Percentiles rank a stretch among this genome's conserved stretches.
Conservation (phyloP, 2,797 vertebrate genomes). For the Serranus cabrilla region DNA sequence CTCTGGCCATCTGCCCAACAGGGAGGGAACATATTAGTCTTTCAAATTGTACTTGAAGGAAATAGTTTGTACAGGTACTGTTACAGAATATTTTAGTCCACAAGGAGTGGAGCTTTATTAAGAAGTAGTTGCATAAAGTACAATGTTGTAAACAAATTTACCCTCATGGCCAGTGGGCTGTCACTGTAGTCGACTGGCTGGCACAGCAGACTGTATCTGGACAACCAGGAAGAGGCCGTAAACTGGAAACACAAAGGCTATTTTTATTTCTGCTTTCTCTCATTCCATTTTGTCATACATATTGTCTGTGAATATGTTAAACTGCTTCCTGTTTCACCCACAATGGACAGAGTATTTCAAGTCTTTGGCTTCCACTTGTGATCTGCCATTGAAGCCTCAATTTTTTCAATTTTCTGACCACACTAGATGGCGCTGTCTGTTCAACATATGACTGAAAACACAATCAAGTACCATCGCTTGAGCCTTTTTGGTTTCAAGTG, state of each 20-base stretch:
- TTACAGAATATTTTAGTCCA: neutral
- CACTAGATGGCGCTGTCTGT: too few species aligned
- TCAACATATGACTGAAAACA: too few species aligned
- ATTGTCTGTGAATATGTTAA: conserved; percentile 18
- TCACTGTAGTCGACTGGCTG: conserved; percentile 81
- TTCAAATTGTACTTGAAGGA: neutral
- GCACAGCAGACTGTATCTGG: conserved; percentile 84
- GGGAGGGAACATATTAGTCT: neutral
- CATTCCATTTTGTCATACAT: conserved; percentile 29
- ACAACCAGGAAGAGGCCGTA: conserved; percentile 77
- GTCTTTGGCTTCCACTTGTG: neutral
- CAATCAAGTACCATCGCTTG: too few species aligned
- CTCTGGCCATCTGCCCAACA: conserved; percentile 88
- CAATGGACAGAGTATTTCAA: neutral
- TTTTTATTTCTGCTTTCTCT: conserved; percentile 40
- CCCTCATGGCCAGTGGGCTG: conserved; percentile 79
- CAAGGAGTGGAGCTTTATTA: neutral
- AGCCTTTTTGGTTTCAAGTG: too few species aligned
- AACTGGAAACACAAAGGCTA: conserved; percentile 79
- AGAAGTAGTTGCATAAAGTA: neutral
- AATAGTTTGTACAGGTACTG: neutral
- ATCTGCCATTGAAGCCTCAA: too few species aligned
- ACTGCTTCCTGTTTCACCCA: conserved; percentile 32
- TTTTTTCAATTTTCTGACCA: too few species aligned
- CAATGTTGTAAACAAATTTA: conserved; percentile 20